These are phyloP conservation scores for Artibeus jamaicensis DNA, from an alignment of 2,797 vertebrate genomes.

Conservation along the genomic window DNA sequence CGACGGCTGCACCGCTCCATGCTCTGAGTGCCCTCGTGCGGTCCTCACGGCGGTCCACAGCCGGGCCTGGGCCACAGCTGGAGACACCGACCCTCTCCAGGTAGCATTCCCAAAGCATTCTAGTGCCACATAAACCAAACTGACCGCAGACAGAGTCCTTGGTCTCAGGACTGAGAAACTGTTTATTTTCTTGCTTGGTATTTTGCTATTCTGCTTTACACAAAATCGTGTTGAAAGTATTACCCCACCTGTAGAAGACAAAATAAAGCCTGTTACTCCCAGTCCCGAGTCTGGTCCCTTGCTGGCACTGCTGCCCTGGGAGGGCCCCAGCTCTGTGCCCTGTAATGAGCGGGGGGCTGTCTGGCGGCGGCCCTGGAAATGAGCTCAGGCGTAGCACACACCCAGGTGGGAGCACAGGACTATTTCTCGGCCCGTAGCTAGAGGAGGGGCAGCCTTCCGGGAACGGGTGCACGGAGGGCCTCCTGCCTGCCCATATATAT, in stretches of 20 bases:
- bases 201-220: slow-evolving; percentile 15
- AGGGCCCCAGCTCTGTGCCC: background rate
- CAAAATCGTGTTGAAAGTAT: background rate
- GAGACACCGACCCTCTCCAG: background rate
- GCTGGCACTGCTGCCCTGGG: background rate
- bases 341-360: rapidly evolving
- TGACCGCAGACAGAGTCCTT: background rate
- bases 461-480: rapidly evolving
- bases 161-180: background rate
- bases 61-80: background rate
- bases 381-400: rapidly evolving
- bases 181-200: slow-evolving; percentile 23
- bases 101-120: background rate
- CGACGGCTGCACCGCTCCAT: slow-evolving; percentile 80
- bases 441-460: background rate
- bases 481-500: background rate
- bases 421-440: background rate
- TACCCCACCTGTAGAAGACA: background rate
- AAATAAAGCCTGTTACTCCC: slow-evolving; percentile 58
- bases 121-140: background rate
- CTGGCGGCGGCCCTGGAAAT: background rate
- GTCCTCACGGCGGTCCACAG: background rate
- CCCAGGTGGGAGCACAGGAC: rapidly evolving
- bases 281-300: background rate
- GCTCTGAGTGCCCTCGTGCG: slow-evolving; percentile 38